Evolutionary conservation across 2,888 invertebrate species (phyloP), one percentile per base, ranked within the genome.

Genomic region (Sinopyrophorus schimmeli): DNA sequence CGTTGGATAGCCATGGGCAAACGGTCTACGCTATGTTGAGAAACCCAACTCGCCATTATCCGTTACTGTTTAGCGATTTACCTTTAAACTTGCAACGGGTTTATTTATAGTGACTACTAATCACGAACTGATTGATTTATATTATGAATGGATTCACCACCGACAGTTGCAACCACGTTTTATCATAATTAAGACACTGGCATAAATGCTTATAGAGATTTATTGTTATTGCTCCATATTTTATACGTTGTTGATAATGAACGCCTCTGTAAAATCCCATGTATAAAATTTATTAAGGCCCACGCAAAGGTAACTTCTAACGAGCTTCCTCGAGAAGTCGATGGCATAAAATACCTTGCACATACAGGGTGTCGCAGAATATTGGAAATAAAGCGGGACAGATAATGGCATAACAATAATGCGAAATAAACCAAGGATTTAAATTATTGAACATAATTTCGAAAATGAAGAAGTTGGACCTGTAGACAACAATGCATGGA

Each of bases 161-260:
- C 30, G 37, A 28, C 30, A 46, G 32, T 49, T 49, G 53, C 53
- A 41, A 35, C 35, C 44, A 30, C 41, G 41, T 46, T 53, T 44
- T 53, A 49, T 49, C 41, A 46, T 49, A 46, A 53, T 46, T 35
- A 41, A 48, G 37, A 41, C 42, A 48, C 39, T 48, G 47, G 51
- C 42, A 50, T 43, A 53, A 54, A 53, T 47, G 50, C 42, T 47
- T 48, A 49, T 47, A 47, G 42, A 55, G 53, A 57, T 57, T 55
- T 55, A 57, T 53, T 46, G 42, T 53, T 53, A 57, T 51, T 53
- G 46, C 55, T 51, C 47, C 49, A 53, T 47, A 55, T 50, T 57
- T 54, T 55, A 54, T 54, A 47, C 41, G 53, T 53, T 57, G 55
- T 57, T 57, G 57, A 57, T 55, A 57, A 55, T 50, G 47, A 52